These are phyloP conservation scores for Nymphalis io DNA, from an alignment of 1,140 invertebrate species.

Conservation along the genomic window DNA sequence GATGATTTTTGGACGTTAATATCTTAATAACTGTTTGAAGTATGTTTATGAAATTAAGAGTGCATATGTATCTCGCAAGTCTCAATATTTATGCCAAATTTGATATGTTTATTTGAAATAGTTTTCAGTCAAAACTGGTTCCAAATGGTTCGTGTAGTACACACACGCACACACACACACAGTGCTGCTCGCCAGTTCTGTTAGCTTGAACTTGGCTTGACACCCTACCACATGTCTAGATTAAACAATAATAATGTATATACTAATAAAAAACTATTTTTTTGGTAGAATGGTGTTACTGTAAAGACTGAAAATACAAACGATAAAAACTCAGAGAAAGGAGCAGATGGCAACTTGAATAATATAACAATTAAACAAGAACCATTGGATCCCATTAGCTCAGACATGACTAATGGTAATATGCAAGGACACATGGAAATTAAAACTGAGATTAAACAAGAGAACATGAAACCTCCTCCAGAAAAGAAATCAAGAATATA, in stretches of 20 bases:
- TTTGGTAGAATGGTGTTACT: conserved; percentile 70
- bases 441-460: conserved; percentile 86
- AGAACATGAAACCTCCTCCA: conserved; percentile 92
- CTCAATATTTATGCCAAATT: too few species aligned
- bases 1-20: too few species aligned
- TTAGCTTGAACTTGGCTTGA: too few species aligned
- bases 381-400: conserved; percentile 62
- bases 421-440: conserved; percentile 71
- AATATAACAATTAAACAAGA: conserved; percentile 77
- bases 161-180: too few species aligned
- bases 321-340: conserved; percentile 63
- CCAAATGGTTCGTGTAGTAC: too few species aligned
- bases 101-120: too few species aligned
- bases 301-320: conserved; percentile 72
- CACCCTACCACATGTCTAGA: too few species aligned
- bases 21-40: too few species aligned
- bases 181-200: too few species aligned
- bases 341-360: conserved; percentile 55
- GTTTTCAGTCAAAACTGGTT: too few species aligned
- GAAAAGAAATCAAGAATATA: conserved; percentile 88
- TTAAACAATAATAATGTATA: not conserved
- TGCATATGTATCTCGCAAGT: too few species aligned
- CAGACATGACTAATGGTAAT: conserved; percentile 69
- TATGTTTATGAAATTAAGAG: too few species aligned
- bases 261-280: conserved; percentile 23